These are phyloP conservation scores for Ceratina japonica DNA, from an alignment of 1,140 invertebrate genomes.

Conservation along the genomic window DNA sequence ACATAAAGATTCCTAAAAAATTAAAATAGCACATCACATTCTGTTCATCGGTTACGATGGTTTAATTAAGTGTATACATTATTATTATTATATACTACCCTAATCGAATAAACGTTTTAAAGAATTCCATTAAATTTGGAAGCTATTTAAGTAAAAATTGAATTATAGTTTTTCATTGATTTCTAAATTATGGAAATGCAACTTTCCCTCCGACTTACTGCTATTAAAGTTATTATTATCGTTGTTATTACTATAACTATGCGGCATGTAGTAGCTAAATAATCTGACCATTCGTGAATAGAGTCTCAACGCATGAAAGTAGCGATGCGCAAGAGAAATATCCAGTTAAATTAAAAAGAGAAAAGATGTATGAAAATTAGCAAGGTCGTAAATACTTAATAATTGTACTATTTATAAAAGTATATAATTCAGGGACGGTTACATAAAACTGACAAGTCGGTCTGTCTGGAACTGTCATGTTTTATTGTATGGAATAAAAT, in stretches of 20 bases:
- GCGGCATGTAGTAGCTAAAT: background rate
- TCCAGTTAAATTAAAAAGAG: background rate
- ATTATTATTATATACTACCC: background rate
- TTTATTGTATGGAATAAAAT: background rate
- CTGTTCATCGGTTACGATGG: background rate
- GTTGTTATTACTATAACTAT: background rate
- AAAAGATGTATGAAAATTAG: slow-evolving; percentile 1
- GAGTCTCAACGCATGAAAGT: background rate
- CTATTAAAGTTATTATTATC: slow-evolving; percentile 1
- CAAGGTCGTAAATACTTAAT: background rate
- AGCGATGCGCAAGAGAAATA: background rate
- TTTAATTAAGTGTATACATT: no score
- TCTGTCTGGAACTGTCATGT: background rate
- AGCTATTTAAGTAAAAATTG: background rate
- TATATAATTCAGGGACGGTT: slow-evolving; percentile 17
- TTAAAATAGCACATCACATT: background rate
- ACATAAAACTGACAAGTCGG: background rate
- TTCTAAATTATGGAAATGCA: no score
- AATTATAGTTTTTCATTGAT: background rate
- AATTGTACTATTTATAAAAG: slow-evolving; percentile 3
- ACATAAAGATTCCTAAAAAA: background rate
- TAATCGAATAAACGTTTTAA: background rate
- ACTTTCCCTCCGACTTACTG: background rate
- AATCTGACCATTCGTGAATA: slow-evolving; percentile 4
- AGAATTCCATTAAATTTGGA: background rate